These are phyloP conservation scores for Epirrhoe alternata DNA, from an alignment of 2,888 invertebrate species.

Conservation along the genomic window DNA sequence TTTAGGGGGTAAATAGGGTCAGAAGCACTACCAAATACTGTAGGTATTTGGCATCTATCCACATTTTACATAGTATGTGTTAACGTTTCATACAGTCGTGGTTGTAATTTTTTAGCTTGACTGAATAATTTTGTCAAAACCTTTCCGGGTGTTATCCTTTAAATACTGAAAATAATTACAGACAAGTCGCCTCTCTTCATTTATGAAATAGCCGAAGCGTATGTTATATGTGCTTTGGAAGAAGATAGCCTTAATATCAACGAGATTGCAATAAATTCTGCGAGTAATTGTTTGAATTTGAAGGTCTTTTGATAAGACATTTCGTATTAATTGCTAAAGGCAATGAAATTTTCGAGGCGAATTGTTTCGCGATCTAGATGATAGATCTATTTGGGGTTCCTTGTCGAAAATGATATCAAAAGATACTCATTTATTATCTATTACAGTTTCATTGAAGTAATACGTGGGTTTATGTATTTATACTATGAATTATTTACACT, in stretches of 20 bases:
- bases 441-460: not conserved
- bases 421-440: not conserved
- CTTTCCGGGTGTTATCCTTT: too few species aligned
- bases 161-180: too few species aligned
- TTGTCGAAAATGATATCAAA: slow-evolving; percentile 4
- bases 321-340: slow-evolving; percentile 35
- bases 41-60: too few species aligned
- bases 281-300: slow-evolving; percentile 41
- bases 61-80: too few species aligned
- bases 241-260: slow-evolving; percentile 20
- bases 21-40: too few species aligned
- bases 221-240: slow-evolving; percentile 2
- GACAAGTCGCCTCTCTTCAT: not conserved
- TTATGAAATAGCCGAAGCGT: not conserved
- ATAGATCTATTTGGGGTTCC: slow-evolving; percentile 28
- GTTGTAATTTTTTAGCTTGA: too few species aligned
- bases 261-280: slow-evolving; percentile 42
- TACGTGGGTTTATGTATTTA: not conserved
- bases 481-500: too few species aligned
- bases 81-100: too few species aligned
- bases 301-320: slow-evolving; percentile 40
- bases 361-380: slow-evolving; percentile 28
- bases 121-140: too few species aligned
- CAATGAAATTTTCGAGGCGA: slow-evolving; percentile 26
- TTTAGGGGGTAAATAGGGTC: too few species aligned